Base-by-base conservation (phyloP, 2,888 invertebrate species). In the Synanthedon vespiformis region DNA sequence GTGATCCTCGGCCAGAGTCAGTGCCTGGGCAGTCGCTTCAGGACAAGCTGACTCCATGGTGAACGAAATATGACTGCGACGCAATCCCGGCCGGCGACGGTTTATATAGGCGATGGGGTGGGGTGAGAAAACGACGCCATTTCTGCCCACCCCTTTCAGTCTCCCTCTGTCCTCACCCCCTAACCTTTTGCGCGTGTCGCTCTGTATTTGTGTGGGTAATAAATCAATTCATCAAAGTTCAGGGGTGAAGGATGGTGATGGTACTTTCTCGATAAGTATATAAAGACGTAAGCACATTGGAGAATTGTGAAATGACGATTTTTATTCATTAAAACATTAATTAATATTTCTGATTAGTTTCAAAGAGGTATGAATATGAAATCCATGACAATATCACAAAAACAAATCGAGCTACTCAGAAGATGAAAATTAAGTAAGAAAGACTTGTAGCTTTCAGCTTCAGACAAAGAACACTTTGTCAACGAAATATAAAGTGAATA, bases 221-320 rank as follows among this genome's bases (percentile, higher is more conserved):
- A 44, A 44, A 44, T 44, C n/a, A 44, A 13, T 44, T 44, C 14
- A 44, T 44, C 44, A 44, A 44, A 44, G 44, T 44, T 44, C 13
- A 44, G 44, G 44, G 44, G 44, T 44, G 44, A 44, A 44, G 44
- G 44, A 48, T 16, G 14, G 49, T 10, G 27, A 27, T 1, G 8
- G 4, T 51, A 70, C 79, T 69, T 74, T 92, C 90, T 91, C 63
- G 92, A 92, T 52, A 92, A 90, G 55, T 96, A 93, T 64, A 93
- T 93, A 5, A 95, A 93, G 58, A 93, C 92, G 73, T 98, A 98
- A 0, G 96, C 34, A 34, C 34, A 34, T 10, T 34, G 34, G 34
- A 34, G 6, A 34, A 34, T 34, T 6, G 34, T 34, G 34, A 34
- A 10, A 10, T 34, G 6, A 10, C 10, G 10, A 34, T 34, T 34